A percentile compares a stretch with the other conserved stretches of the same genome.
Conservation (phyloP, 1,140 invertebrate genomes). For the Lasioglossum albipes region DNA sequence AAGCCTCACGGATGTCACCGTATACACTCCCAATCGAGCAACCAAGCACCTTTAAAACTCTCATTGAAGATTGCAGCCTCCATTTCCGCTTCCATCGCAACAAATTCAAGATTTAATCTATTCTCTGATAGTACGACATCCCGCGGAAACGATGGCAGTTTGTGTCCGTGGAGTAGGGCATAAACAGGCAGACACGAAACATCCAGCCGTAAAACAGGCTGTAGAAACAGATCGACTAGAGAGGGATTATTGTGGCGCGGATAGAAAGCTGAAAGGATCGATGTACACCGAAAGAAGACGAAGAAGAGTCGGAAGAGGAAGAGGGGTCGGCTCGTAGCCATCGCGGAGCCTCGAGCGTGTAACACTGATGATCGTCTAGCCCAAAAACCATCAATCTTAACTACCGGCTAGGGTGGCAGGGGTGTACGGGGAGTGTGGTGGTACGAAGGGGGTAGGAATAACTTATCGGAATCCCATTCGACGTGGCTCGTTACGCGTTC, state of each 20-base stretch:
- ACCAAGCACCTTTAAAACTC: too few species aligned
- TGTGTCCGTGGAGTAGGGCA: neutral
- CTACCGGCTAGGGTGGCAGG: neutral
- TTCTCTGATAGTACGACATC: too few species aligned
- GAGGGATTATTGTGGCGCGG: neutral
- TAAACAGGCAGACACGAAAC: neutral
- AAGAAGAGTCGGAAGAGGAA: slow-evolving; percentile 1
- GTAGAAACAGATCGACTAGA: neutral
- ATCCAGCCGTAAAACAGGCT: neutral
- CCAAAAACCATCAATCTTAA: slow-evolving; percentile 34
- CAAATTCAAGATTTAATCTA: too few species aligned
- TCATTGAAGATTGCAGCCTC: too few species aligned
- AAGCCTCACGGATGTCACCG: too few species aligned
- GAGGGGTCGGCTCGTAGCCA: slow-evolving; percentile 2
- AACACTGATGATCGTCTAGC: slow-evolving; percentile 18
- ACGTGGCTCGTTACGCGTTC: slow-evolving; percentile 36
- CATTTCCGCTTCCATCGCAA: too few species aligned
- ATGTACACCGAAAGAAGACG: neutral
- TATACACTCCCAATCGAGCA: too few species aligned
- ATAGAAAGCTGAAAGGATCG: slow-evolving; percentile 9
- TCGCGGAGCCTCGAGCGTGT: neutral
- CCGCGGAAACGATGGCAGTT: too few species aligned
- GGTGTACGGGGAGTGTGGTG: too few species aligned
- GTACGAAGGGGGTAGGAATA: neutral
- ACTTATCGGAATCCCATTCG: slow-evolving; percentile 45